A percentile compares a stretch with the other conserved stretches of the same genome.
phyloP scores from a whole-genome alignment of 2,888 invertebrate genomes.

The Apamea monoglypha region DNA sequence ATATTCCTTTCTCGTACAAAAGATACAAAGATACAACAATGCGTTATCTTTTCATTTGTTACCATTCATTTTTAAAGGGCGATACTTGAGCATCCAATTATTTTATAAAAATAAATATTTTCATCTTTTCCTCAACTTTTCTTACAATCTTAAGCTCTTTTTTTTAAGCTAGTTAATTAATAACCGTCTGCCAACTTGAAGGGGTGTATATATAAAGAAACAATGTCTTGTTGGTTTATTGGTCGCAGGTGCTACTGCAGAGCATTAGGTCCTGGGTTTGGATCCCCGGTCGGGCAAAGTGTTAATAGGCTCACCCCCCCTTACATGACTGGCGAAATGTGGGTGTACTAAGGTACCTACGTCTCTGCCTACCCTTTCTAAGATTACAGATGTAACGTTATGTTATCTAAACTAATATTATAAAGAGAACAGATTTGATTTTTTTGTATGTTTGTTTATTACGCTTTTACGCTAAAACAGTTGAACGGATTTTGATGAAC shows the following conservation, averaged over 20 bases:
- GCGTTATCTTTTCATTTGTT: conserved; percentile 16
- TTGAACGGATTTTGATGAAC: too few species aligned
- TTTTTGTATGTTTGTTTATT: too few species aligned
- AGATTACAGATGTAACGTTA: neutral
- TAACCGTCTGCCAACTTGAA: conserved; percentile 1
- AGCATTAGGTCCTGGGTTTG: too few species aligned
- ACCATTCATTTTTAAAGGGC: neutral
- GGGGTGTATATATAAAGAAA: conserved; percentile 8
- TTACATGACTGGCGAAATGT: neutral
- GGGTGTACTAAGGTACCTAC: too few species aligned
- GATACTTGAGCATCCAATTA: conserved; percentile 27
- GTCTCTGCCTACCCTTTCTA: too few species aligned
- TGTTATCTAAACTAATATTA: too few species aligned
- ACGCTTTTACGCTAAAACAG: too few species aligned
- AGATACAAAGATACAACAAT: conserved; percentile 16
- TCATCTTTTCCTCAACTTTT: conserved; percentile 3
- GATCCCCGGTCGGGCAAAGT: too few species aligned
- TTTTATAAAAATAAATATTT: conserved; percentile 1
- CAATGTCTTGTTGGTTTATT: neutral
- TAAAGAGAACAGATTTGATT: too few species aligned
- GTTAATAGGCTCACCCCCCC: too few species aligned
- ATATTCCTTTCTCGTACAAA: conserved; percentile 14
- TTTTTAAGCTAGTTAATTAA: conserved; percentile 21
- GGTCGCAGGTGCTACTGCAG: too few species aligned
- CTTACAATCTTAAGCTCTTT: conserved; percentile 10